Percentiles rank a stretch among this genome's conserved stretches.
phyloP scores from a whole-genome alignment of 2,797 vertebrate species.

The Cossypha caffra region DNA sequence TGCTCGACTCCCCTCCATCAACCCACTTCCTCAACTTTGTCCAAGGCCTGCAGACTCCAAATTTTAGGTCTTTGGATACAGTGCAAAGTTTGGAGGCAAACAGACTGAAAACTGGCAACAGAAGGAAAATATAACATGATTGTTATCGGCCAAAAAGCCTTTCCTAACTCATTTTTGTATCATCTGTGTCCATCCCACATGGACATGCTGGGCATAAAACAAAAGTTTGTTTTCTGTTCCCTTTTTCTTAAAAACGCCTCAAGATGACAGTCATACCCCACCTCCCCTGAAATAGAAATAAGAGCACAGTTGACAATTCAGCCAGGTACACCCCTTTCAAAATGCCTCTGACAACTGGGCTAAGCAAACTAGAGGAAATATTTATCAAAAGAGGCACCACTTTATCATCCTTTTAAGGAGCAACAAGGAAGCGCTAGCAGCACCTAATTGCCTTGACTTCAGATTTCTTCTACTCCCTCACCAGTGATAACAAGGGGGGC shows the following conservation, averaged over 20 bases:
- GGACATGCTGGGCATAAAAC: background rate
- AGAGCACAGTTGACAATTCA: background rate
- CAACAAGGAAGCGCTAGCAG: background rate
- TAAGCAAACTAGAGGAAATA: background rate
- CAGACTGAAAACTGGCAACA: background rate
- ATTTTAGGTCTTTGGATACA: background rate
- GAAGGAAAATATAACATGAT: background rate
- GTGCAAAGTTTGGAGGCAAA: background rate
- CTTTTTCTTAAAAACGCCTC: slow-evolving; percentile 28
- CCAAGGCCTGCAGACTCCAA: background rate
- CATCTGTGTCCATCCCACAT: background rate
- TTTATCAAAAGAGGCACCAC: background rate
- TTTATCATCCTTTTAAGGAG: background rate
- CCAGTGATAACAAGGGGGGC: background rate
- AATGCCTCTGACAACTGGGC: background rate
- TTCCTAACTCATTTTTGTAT: background rate
- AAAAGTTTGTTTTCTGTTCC: slow-evolving; percentile 30
- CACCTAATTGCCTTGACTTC: background rate
- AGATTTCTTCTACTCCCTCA: background rate
- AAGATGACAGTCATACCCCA: slow-evolving; percentile 24
- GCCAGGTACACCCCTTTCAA: background rate
- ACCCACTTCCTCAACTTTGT: too few relatives aligned
- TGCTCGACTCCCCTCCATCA: background rate
- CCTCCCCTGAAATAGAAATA: background rate
- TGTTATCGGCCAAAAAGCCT: background rate